Evolutionary conservation across 2,113 vertebrate species (phyloP).

Genomic region (Pachyramphus minor): DNA sequence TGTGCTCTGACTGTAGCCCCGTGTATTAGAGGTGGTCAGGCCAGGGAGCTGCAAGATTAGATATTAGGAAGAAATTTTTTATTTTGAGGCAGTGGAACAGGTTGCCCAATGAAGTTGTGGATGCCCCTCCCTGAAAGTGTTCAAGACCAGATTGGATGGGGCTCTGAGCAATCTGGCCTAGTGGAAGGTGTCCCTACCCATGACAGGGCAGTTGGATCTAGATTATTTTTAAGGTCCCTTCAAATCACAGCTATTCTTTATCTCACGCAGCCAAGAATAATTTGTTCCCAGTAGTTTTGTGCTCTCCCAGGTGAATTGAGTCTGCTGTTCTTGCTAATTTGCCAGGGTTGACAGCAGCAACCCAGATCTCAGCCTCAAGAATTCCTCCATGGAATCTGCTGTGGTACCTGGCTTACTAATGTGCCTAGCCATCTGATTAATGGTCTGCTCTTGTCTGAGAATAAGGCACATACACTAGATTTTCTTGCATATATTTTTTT

Average conservation of each 20-base stretch:
- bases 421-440: background rate
- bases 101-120: background rate
- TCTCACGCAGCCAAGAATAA: background rate
- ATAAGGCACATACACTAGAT: fast-evolving
- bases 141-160: background rate
- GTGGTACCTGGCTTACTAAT: background rate
- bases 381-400: background rate
- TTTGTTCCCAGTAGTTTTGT: background rate
- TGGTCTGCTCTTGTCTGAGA: background rate
- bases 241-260: background rate
- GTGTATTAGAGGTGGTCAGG: fast-evolving
- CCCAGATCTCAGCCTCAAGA: background rate
- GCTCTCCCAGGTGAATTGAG: background rate
- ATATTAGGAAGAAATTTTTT: background rate
- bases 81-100: background rate
- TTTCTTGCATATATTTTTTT: background rate
- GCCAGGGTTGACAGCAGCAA: background rate
- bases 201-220: background rate
- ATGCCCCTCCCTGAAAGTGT: background rate
- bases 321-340: background rate
- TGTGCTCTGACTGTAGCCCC: background rate
- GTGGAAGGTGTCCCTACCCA: background rate
- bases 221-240: background rate
- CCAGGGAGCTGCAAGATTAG: background rate
- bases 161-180: background rate